A percentile compares a stretch with the other conserved stretches of the same genome.
phyloP scores from a whole-genome alignment of 2,888 invertebrate genomes.

The Dynastes hyllus region DNA sequence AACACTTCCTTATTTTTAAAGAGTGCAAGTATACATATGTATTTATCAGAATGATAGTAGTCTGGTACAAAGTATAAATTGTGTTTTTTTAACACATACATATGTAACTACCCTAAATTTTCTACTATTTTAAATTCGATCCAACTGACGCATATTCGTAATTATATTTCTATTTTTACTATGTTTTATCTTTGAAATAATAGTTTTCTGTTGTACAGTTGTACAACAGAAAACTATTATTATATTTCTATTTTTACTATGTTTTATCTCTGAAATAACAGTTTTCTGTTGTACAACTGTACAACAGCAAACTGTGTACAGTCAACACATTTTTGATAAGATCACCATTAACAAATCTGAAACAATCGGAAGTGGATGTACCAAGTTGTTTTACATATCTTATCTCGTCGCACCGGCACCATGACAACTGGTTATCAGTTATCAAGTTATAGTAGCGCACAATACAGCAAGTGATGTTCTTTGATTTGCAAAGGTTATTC shows the following conservation, averaged over 20 bases:
- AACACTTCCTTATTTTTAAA: too few relatives aligned
- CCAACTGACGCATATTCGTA: too few relatives aligned
- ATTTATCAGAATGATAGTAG: too few relatives aligned
- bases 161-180: too few relatives aligned
- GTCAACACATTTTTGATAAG: neutral
- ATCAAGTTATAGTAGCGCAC: neutral
- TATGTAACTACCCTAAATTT: too few relatives aligned
- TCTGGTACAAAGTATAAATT: too few relatives aligned
- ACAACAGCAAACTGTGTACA: neutral
- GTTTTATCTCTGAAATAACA: neutral
- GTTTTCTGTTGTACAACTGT: neutral
- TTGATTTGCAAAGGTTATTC: constrained; percentile 36
- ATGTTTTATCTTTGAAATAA: neutral
- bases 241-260: too few relatives aligned
- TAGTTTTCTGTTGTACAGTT: too few relatives aligned
- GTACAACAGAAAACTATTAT: neutral
- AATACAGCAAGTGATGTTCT: constrained; percentile 29
- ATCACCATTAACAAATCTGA: constrained; percentile 4
- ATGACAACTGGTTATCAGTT: neutral
- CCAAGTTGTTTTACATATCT: neutral
- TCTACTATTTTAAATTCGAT: too few relatives aligned
- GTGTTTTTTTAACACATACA: too few relatives aligned
- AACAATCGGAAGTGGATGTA: constrained; percentile 19
- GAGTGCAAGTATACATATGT: too few relatives aligned
- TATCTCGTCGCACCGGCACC: constrained; percentile 7